These are phyloP conservation scores for Rhyacophila evoluta DNA, from an alignment of 2,888 invertebrate species.

Conservation along the genomic window DNA sequence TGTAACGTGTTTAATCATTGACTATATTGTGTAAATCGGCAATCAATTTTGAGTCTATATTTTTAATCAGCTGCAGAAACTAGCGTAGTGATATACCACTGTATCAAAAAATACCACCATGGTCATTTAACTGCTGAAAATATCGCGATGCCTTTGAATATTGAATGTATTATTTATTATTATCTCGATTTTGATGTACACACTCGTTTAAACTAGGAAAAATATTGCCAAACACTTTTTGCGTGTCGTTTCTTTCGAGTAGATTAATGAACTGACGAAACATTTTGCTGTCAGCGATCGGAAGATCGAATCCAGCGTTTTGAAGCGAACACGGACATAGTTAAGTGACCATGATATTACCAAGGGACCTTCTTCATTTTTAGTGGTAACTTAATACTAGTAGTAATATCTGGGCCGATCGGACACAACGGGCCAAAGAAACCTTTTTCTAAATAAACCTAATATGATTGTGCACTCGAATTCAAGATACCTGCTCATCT, in stretches of 20 bases:
- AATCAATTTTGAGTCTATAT: slow-evolving; percentile 52
- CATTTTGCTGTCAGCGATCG: not conserved
- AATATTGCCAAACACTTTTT: slow-evolving; percentile 23
- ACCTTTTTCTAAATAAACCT: slow-evolving; percentile 41
- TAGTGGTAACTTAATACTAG: slow-evolving; percentile 53
- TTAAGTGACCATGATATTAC: slow-evolving; percentile 54
- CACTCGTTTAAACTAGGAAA: slow-evolving; percentile 5
- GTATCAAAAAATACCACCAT: slow-evolving; percentile 45
- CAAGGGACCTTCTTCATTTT: slow-evolving; percentile 54
- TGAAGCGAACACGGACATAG: slow-evolving; percentile 25
- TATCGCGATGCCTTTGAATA: slow-evolving; percentile 9
- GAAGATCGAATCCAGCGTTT: not conserved
- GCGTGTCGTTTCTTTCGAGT: slow-evolving; percentile 5
- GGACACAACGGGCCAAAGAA: slow-evolving; percentile 41
- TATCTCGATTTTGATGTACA: slow-evolving; percentile 4
- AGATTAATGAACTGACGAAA: not conserved
- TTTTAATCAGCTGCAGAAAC: slow-evolving; percentile 51
- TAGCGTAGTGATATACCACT: slow-evolving; percentile 50
- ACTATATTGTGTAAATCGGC: slow-evolving; percentile 51
- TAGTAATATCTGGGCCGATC: slow-evolving; percentile 52
- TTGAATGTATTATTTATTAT: not conserved
- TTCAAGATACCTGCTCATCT: slow-evolving; percentile 33
- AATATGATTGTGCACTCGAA: slow-evolving; percentile 33
- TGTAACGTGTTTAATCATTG: slow-evolving; percentile 54
- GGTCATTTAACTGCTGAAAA: slow-evolving; percentile 50